A percentile compares a stretch with the other conserved stretches of the same genome.
phyloP scores from a whole-genome alignment of 2,888 invertebrate species.

The Stictocephala bisonia region DNA sequence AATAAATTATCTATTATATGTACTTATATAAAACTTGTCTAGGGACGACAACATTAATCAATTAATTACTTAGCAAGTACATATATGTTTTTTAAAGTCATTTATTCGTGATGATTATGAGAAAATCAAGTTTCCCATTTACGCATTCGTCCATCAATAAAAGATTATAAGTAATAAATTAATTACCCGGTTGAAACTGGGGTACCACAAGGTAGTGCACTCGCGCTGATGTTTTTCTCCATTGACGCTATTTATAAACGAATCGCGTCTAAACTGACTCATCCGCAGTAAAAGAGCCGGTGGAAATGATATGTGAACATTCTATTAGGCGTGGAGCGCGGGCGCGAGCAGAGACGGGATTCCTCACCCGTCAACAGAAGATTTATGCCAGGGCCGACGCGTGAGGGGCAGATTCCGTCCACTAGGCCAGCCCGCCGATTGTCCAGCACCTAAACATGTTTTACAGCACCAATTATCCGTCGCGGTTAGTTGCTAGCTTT shows the following conservation, averaged over 20 bases:
- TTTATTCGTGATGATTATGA: not conserved
- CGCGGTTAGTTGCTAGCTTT: constrained; percentile 19
- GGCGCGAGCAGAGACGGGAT: constrained; percentile 52
- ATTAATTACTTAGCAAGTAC: too few relatives aligned
- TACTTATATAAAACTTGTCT: too few relatives aligned
- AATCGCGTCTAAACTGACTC: not conserved
- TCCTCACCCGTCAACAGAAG: constrained; percentile 55
- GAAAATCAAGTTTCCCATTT: not conserved
- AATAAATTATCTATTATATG: too few relatives aligned
- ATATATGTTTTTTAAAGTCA: not conserved
- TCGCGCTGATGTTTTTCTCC: constrained; percentile 6
- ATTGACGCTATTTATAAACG: constrained; percentile 31
- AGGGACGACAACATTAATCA: too few relatives aligned
- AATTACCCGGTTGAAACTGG: not conserved
- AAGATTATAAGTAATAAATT: not conserved
- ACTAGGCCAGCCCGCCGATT: constrained; percentile 13
- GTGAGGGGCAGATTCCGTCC: constrained; percentile 56
- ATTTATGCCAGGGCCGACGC: constrained; percentile 54
- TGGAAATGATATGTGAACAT: constrained; percentile 36
- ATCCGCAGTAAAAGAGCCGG: constrained; percentile 44
- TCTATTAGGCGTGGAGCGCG: constrained; percentile 36
- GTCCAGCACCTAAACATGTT: constrained; percentile 33
- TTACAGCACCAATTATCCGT: constrained; percentile 35
- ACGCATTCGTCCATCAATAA: not conserved
- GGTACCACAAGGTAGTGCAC: not conserved